Base-by-base conservation (phyloP, 2,888 invertebrate species). In the Luffia ferchaultella region DNA sequence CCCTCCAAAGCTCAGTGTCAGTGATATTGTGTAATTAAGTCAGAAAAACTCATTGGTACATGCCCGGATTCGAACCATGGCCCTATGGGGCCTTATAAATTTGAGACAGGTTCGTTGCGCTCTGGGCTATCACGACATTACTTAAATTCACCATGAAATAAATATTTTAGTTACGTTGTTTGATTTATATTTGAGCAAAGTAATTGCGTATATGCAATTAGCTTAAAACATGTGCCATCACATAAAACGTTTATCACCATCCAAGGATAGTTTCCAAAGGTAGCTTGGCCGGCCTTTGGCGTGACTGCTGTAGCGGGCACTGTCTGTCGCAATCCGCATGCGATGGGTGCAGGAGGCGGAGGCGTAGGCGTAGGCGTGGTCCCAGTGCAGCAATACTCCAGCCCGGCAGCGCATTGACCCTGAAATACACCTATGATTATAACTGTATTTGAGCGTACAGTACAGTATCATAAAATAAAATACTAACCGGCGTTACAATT, bases 231-330 rank as follows among this genome's bases (percentile, higher is more conserved):
- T 47, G 5, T 30, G n/a, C 9, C 18, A 16, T 30, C 30, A 30
- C 30, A n/a, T n/a, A 30, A 30, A 30, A 30, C 30, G 16, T 18
- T 45, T 43, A 48, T 68, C 50, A 88, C 90, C 77, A 89, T 89
- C 92, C 92, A 93, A 1, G 92, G 92, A 69, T 87, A 91, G 58
- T 89, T 89, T 15, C 91, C 92, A 60, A 85, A 89, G 54, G 75
- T 78, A 9, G 91, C 87, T 67, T 88, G 86, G 1, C 89, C 89
- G 0, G 79, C 68, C 2, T 68, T 60, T 1, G 74, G 68, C 17
- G 71, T 60, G 1, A 79, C 65, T 1, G 71, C 65, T 2, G 72
- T 66, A 1, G 67, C 56, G 1, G 77, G 75, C 9, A 42, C 30
- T 1, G 70, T 58, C 54, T 79, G 77, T 46, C 80, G 57, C 12